Percentiles rank a stretch among this genome's conserved stretches.
These are phyloP conservation scores for Peromyscus attwateri DNA, from an alignment of 2,797 vertebrate species.

Conservation along the genomic window DNA sequence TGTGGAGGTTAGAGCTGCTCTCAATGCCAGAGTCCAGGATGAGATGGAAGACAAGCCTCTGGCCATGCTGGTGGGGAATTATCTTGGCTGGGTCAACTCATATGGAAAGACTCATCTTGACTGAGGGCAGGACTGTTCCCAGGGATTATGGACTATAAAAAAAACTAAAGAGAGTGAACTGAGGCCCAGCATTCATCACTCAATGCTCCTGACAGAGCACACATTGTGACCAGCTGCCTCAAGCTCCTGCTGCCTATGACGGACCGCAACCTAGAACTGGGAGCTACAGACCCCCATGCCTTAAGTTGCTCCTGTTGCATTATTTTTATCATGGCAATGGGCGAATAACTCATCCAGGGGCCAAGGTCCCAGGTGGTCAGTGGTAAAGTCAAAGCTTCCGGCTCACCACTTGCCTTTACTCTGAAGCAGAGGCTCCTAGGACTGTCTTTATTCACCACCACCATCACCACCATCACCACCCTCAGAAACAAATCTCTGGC, in stretches of 20 bases:
- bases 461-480: too few species aligned
- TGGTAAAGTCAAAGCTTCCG: neutral
- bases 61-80: neutral
- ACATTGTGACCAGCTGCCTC: neutral
- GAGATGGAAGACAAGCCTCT: neutral
- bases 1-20: neutral
- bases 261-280: neutral
- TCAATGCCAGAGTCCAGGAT: neutral
- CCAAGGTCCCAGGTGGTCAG: neutral
- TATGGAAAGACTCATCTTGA: neutral
- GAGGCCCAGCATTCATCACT: neutral
- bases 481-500: neutral
- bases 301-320: too few species aligned
- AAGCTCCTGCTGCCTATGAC: neutral
- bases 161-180: neutral
- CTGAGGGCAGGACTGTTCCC: neutral
- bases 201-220: neutral
- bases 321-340: neutral
- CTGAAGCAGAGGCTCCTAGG: neutral
- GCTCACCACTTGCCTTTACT: neutral
- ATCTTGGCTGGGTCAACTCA: neutral
- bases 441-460: accelerated
- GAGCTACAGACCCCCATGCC: neutral
- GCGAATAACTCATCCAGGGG: neutral
- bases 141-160: neutral